Percentiles rank a stretch among this genome's conserved stretches.
Evolutionary conservation across 2,888 invertebrate species (phyloP).

Genomic region (Labia minor): DNA sequence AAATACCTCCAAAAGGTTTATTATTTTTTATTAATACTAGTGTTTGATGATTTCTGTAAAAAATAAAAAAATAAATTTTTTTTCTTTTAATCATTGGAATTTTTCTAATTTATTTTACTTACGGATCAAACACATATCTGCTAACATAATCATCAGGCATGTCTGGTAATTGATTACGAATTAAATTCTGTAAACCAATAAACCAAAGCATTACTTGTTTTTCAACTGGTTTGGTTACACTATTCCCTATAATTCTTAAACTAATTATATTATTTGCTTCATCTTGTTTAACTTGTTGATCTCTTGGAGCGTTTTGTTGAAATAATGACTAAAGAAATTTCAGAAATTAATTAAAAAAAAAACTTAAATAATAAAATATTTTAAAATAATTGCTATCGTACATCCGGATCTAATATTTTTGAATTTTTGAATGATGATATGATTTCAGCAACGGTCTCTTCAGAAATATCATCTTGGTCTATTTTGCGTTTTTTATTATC

Average conservation of each 20-base stretch:
- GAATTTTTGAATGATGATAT: constrained; percentile 73
- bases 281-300: constrained; percentile 82
- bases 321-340: constrained; percentile 49
- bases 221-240: constrained; percentile 67
- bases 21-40: constrained; percentile 82
- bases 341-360: too few species aligned
- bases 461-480: constrained; percentile 55
- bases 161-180: constrained; percentile 87
- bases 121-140: constrained; percentile 87
- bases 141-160: constrained; percentile 98
- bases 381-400: constrained; percentile 34
- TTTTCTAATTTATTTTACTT: constrained; percentile 37
- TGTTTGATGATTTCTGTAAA: constrained; percentile 80
- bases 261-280: constrained; percentile 82
- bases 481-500: constrained; percentile 35
- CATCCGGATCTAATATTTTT: constrained; percentile 73
- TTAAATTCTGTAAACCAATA: constrained; percentile 85
- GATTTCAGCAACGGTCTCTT: constrained; percentile 68
- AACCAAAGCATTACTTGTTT: constrained; percentile 90
- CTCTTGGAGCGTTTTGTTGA: constrained; percentile 74
- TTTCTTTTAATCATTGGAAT: not conserved
- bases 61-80: constrained; percentile 4
- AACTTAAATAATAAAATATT: too few species aligned
- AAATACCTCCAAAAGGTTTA: constrained; percentile 93
- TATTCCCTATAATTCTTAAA: constrained; percentile 90